Base-by-base conservation (phyloP, 1,140 invertebrate genomes). In the Drosophila melanica region DNA sequence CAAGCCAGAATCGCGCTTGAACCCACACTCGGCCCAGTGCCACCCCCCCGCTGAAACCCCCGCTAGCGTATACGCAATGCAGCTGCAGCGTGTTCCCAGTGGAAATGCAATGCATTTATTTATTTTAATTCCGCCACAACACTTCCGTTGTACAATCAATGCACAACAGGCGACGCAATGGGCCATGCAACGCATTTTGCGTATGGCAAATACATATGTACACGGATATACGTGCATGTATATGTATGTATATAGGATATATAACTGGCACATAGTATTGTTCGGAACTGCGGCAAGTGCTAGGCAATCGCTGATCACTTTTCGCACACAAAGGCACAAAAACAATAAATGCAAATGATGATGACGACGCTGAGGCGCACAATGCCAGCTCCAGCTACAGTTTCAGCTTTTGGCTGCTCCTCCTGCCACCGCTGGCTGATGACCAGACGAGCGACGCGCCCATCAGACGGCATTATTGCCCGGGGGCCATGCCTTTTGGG, bases 61-160 rank as follows among this genome's bases (percentile, higher is more conserved):
- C 39, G n/a, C 39, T 5, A 1, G 30, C 48, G 30, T 51, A 51
- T 51, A 33, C 30, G 44, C 20, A 41, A 14, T 47, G 20, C 53
- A 39, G 12, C 30, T 65, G 59, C 7, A 53, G 50, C 30, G 65
- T 30, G 16, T 58, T 69, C 70, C 69, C 71, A 59, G 59, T 68
- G 79, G 78, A 79, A 84, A 89, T 79, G 73, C 53, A 89, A 89
- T 87, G 84, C 84, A 89, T 89, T 89, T 89, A 89, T 89, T 89
- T 89, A 90, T 90, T 89, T 89, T 89, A 89, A 89, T 89, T 89
- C 84, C 84, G 85, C 84, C 84, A 90, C 84, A 89, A 89, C 84
- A 89, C 84, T 89, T 89, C 84, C 84, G 84, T 62, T 75, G 80
- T 80, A 75, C 84, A 89, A 89, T 89, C 85, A 90, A 90, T 89